A percentile compares a stretch with the other conserved stretches of the same genome.
Conservation (phyloP, 2,113 vertebrate species). For the Gymnocephalus cernua region DNA sequence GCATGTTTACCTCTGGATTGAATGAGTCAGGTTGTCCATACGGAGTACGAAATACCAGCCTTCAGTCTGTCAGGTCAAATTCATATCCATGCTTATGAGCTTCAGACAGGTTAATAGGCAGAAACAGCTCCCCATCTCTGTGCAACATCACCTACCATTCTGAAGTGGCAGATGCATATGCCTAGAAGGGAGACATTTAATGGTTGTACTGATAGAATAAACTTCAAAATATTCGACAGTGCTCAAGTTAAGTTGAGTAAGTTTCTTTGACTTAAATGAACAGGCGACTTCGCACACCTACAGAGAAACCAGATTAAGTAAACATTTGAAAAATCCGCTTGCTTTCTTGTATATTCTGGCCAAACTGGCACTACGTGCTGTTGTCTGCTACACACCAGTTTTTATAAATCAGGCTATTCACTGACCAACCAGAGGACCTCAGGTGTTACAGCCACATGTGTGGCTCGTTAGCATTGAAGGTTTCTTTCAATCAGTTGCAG, state of each 20-base stretch:
- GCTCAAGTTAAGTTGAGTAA: too few species aligned
- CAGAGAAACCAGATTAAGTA: too few species aligned
- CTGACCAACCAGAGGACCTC: not conserved
- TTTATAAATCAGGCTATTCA: rapidly evolving
- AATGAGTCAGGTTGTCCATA: slow-evolving; percentile 68
- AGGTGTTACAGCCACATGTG: slow-evolving; percentile 39
- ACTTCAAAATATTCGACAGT: too few species aligned
- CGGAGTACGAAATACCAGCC: slow-evolving; percentile 72
- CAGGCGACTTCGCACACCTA: too few species aligned
- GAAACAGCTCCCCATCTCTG: too few species aligned
- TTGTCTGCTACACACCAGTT: not conserved
- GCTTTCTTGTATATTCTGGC: too few species aligned
- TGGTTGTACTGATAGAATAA: too few species aligned
- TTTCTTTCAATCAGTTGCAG: not conserved
- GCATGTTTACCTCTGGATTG: slow-evolving; percentile 53
- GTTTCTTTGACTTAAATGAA: not conserved
- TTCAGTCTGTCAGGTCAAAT: slow-evolving; percentile 45
- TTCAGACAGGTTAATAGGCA: too few species aligned
- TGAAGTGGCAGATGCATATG: too few species aligned
- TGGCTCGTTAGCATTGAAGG: not conserved
- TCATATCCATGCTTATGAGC: slow-evolving; percentile 58
- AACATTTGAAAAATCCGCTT: too few species aligned
- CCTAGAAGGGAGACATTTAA: too few species aligned
- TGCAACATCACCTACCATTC: slow-evolving; percentile 76
- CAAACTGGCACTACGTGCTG: too few species aligned